phyloP scores from a whole-genome alignment of 2,113 vertebrate species.

The Neotoma lepida region DNA sequence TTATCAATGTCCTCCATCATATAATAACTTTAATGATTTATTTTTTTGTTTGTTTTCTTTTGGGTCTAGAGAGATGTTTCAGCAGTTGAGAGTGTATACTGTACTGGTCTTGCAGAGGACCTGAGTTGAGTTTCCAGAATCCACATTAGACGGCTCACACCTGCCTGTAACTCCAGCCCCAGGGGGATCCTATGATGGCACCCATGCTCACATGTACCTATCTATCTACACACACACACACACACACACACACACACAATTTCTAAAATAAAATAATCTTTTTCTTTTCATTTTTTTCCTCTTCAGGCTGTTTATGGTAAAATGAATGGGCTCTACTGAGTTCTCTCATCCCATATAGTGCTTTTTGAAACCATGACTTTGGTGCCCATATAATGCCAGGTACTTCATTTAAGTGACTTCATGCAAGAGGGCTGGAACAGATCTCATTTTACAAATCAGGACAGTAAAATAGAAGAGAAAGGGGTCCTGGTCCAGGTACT shows the following conservation, averaged over 20 bases:
- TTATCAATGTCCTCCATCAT: neutral
- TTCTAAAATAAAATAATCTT: neutral
- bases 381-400: no score
- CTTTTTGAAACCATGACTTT: neutral
- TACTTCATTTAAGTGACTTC: neutral
- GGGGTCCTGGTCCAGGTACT: neutral
- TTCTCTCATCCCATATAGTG: neutral
- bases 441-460: neutral
- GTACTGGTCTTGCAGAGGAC: neutral
- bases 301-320: neutral
- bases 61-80: no score
- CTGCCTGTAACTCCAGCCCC: neutral
- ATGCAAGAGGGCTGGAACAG: neutral
- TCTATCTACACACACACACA: neutral
- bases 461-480: neutral
- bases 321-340: neutral
- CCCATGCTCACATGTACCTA: neutral
- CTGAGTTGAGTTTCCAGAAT: neutral
- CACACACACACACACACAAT: neutral
- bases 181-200: neutral
- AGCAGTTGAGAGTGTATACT: neutral
- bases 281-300: neutral
- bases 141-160: no score
- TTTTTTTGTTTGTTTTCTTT: neutral
- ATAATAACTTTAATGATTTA: neutral